These are phyloP conservation scores for Oikopleura dioica DNA, from an alignment of 23 tunicate species.

Conservation along the genomic window DNA sequence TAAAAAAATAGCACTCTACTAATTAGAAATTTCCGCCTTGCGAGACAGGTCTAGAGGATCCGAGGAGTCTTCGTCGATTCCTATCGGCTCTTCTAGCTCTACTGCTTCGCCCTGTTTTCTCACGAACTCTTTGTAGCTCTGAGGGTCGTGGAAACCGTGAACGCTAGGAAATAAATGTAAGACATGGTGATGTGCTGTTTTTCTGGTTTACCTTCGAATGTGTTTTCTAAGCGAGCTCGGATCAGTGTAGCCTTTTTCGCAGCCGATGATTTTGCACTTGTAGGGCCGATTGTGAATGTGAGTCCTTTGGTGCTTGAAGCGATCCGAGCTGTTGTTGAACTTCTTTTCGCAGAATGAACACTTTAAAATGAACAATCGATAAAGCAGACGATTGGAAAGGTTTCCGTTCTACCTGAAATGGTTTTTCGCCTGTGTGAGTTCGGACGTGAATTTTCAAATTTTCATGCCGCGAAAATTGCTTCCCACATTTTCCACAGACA, in stretches of 20 bases:
- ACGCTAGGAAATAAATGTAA: neutral
- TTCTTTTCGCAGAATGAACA: conserved; percentile 48
- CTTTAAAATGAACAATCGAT: conserved; percentile 46
- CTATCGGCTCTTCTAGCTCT: too few relatives aligned
- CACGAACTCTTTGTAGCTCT: neutral
- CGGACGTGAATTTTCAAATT: conserved; percentile 79
- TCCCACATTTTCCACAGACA: conserved; percentile 53
- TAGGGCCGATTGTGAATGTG: conserved; percentile 82
- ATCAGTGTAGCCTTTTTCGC: conserved; percentile 85
- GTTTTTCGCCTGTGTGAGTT: conserved; percentile 95
- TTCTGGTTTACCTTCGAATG: conserved; percentile 35
- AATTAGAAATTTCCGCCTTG: too few relatives aligned
- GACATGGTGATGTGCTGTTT: too few relatives aligned
- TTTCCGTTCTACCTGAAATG: too few relatives aligned
- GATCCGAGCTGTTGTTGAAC: conserved; percentile 86
- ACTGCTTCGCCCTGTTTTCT: neutral
- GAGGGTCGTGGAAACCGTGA: conserved; percentile 4
- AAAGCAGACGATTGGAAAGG: too few relatives aligned
- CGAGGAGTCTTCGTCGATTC: too few relatives aligned
- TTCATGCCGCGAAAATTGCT: conserved; percentile 84
- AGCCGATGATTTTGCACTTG: conserved; percentile 68
- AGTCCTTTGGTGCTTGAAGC: conserved; percentile 90
- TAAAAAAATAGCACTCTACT: too few relatives aligned
- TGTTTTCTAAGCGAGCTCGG: conserved; percentile 83
- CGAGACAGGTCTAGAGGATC: too few relatives aligned